Base-by-base conservation (phyloP, 2,113 vertebrate species). In the Pristiophorus japonicus region DNA sequence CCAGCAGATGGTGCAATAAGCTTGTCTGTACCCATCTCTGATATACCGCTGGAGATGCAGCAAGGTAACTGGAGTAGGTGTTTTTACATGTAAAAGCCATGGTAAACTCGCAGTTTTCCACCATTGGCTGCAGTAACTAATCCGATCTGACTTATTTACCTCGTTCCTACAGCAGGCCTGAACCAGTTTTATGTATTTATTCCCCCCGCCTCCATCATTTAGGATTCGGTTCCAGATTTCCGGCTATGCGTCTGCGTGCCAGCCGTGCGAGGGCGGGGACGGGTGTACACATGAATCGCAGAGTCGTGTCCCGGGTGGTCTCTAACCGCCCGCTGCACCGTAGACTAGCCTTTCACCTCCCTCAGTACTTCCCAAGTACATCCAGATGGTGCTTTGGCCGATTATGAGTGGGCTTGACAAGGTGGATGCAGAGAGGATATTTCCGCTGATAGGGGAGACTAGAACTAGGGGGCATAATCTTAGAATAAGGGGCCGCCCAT, bases 1-100 rank as follows among this genome's bases (percentile, higher is more conserved):
- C 55, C 88, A 92, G 34, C 59, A 92, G 88, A 92, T 92, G 88
- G 88, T 92, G 88, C 34, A 92, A 63, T 20, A 38, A 20, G 88
- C 5, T n/a, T 92, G 16, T 92, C 88, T 92, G 88, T 63, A n/a
- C 18, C 59, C 8, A 38, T n/a, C 59, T 91, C 59, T 20, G 14
- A 38, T 38, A 38, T 12, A 38, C 12, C 47, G n/a, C 51, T 34
- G 34, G 59, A 20, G 11, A 62, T 38, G 20, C 59, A 63, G 34
- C 34, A 6, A 55, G 45, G 14, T 27, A 62, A 91, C n/a, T 16
- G 20, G 38, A 45, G 78, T 14, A 62, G 47, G 87, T n/a, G 10
- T 34, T 90, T 27, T 14, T 27, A 22, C 81, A 22, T 24, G 5
- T 55, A 55, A n/a, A 90, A 90, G 4, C 87, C 12, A n/a, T 81